Evolutionary conservation across 2,113 vertebrate genomes (phyloP).

Genomic region (Apus apus): DNA sequence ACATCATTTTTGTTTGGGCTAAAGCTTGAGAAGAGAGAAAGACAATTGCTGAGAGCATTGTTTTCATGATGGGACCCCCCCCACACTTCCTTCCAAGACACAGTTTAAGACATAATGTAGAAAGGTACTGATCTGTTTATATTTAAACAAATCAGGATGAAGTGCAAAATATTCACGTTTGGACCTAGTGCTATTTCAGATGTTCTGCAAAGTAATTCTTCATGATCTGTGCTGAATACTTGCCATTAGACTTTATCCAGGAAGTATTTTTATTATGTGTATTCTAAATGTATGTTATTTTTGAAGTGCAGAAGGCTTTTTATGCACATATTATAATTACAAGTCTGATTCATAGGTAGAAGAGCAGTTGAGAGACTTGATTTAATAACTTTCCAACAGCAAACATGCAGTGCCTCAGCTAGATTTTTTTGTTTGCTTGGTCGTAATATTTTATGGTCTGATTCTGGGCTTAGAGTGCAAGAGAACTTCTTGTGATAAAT

Average conservation of each 20-base stretch:
- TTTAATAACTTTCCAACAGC: conserved; percentile 12
- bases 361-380: background rate
- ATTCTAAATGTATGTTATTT: conserved; percentile 10
- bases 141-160: conserved; percentile 33
- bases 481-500: conserved; percentile 38
- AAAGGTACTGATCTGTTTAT: conserved; percentile 9
- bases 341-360: conserved; percentile 35
- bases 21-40: background rate
- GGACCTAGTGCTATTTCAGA: background rate
- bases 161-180: background rate
- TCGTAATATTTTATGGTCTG: conserved; percentile 18
- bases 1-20: conserved; percentile 56
- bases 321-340: conserved; percentile 31
- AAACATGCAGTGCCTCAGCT: background rate
- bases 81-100: background rate
- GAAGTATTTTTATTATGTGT: conserved; percentile 1
- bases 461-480: background rate
- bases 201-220: background rate
- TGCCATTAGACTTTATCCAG: conserved; percentile 8
- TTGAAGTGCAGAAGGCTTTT: conserved; percentile 17
- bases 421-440: conserved; percentile 19
- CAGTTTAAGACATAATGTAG: background rate
- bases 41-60: background rate
- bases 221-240: background rate
- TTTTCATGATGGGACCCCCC: background rate